A percentile compares a stretch with the other conserved stretches of the same genome.
phyloP scores from a whole-genome alignment of 2,888 invertebrate species.

The Epicampocera succincta region DNA sequence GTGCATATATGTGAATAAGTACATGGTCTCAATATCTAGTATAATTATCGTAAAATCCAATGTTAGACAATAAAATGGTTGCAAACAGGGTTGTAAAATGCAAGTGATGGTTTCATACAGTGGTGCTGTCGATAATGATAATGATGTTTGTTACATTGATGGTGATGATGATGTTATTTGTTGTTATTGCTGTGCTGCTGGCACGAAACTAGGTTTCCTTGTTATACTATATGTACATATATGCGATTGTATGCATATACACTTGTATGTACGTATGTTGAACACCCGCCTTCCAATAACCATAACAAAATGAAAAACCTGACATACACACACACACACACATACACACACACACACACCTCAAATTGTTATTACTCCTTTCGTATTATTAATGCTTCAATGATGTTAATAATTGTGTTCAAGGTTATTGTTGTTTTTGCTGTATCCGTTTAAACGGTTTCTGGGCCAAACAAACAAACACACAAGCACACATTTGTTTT shows the following conservation, averaged over 20 bases:
- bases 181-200: conserved; percentile 6
- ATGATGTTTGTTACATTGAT: conserved; percentile 45
- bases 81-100: conserved; percentile 18
- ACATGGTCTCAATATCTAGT: conserved; percentile 24
- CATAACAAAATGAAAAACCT: conserved; percentile 9
- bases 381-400: conserved; percentile 57
- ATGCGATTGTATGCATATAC: no score
- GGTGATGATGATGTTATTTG: neutral
- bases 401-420: conserved; percentile 61
- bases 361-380: conserved; percentile 31
- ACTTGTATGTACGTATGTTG: neutral
- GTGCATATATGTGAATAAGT: neutral
- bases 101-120: neutral
- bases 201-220: conserved; percentile 33
- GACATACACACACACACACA: no score
- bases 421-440: conserved; percentile 60
- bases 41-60: conserved; percentile 30
- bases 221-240: neutral
- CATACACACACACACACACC: no score
- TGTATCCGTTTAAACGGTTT: conserved; percentile 57
- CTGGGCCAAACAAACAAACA: conserved; percentile 54
- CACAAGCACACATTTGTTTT: conserved; percentile 13
- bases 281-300: conserved; percentile 36
- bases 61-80: neutral
- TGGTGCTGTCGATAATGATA: conserved; percentile 36